A percentile compares a stretch with the other conserved stretches of the same genome.
phyloP scores from a whole-genome alignment of 1,140 invertebrate species.

The Drosophila funebris region DNA sequence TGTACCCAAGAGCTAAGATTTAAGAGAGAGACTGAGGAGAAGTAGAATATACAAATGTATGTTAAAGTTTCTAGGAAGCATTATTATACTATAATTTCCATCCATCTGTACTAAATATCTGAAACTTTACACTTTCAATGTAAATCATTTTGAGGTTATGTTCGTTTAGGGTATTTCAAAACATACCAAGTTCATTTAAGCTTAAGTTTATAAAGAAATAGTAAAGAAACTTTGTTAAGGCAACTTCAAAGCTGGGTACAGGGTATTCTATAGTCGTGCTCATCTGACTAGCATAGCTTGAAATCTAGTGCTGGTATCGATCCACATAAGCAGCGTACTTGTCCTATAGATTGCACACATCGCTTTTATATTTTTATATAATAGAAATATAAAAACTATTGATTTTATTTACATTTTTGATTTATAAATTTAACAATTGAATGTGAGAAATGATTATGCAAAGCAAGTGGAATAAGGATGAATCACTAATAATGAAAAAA shows the following conservation, averaged over 20 bases:
- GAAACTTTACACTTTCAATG: too few species aligned
- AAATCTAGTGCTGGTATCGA: neutral
- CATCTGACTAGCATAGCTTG: neutral
- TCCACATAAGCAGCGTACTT: neutral
- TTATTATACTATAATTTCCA: too few species aligned
- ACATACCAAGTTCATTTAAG: too few species aligned
- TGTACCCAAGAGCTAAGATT: neutral
- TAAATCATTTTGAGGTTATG: too few species aligned
- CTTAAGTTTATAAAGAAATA: too few species aligned
- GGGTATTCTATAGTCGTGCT: neutral
- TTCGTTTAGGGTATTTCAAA: too few species aligned
- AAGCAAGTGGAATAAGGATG: slow-evolving; percentile 2
- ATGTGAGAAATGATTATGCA: neutral
- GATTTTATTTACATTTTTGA: neutral
- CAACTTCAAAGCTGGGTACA: neutral
- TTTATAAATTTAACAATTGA: neutral
- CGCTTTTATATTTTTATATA: neutral
- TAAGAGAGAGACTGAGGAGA: neutral
- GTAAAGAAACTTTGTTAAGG: neutral
- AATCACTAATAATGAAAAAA: neutral
- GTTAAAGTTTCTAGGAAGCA: too few species aligned
- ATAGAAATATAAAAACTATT: neutral
- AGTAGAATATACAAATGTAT: neutral
- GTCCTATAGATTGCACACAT: neutral
- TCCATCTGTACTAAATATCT: too few species aligned